These are phyloP conservation scores for Eucidaris tribuloides DNA, from an alignment of 35 echinoderm and acorn worm species.

Conservation along the genomic window DNA sequence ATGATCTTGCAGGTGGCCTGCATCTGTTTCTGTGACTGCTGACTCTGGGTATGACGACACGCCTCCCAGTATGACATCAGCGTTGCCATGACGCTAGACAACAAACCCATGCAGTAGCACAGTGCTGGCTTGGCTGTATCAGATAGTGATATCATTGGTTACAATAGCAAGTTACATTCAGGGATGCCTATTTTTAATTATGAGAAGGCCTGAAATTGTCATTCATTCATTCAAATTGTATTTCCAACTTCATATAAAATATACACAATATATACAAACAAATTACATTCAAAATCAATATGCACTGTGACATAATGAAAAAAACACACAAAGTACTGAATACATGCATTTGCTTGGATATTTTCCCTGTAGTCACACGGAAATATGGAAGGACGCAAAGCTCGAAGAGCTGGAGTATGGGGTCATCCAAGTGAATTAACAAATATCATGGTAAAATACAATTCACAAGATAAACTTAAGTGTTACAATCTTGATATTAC, in stretches of 20 bases:
- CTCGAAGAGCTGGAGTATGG: background rate
- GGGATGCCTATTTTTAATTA: background rate
- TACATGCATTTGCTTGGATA: too few relatives aligned
- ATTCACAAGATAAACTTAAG: too few relatives aligned
- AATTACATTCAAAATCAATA: background rate
- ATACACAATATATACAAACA: too few relatives aligned
- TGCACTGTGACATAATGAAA: background rate
- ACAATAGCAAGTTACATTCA: background rate
- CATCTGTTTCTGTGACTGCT: conserved; percentile 10
- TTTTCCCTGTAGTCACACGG: background rate
- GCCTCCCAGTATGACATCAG: conserved; percentile 86
- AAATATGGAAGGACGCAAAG: background rate
- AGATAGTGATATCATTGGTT: background rate
- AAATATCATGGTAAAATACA: too few relatives aligned
- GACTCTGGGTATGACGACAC: conserved; percentile 10
- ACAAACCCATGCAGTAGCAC: conserved; percentile 62
- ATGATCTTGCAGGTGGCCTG: conserved; percentile 33
- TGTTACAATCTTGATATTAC: too few relatives aligned
- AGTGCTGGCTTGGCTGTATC: conserved; percentile 56
- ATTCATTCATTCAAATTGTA: background rate
- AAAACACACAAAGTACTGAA: background rate
- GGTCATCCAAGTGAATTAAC: too few relatives aligned
- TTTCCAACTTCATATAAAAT: background rate
- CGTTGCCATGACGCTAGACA: conserved; percentile 77
- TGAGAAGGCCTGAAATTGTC: too few relatives aligned